Conservation (phyloP, 1,140 invertebrate genomes). For the Dolichoris vasculosae region DNA sequence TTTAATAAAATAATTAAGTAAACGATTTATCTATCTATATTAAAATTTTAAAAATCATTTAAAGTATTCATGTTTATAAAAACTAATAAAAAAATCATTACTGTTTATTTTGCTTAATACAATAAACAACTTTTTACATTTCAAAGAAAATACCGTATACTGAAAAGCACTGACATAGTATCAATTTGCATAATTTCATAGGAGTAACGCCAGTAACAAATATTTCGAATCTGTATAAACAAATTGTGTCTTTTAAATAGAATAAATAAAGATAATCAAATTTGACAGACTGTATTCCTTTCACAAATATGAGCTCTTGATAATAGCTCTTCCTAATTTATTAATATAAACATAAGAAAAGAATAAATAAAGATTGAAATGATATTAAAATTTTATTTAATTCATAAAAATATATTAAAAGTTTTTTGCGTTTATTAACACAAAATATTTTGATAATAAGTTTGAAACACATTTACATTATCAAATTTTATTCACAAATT, state of each 20-base stretch:
- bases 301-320: not conserved
- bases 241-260: not conserved
- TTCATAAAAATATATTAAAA: not conserved
- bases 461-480: too few species aligned
- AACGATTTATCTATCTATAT: too few species aligned
- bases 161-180: not conserved
- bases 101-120: not conserved
- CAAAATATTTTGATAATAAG: too few species aligned
- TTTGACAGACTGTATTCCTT: not conserved
- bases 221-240: not conserved
- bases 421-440: too few species aligned
- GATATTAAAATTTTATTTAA: not conserved
- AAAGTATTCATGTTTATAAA: not conserved
- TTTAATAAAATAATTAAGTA: too few species aligned
- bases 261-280: not conserved
- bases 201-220: not conserved
- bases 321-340: not conserved
- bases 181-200: not conserved
- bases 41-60: too few species aligned
- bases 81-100: not conserved
- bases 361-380: not conserved
- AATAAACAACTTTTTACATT: not conserved
- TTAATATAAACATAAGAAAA: not conserved
- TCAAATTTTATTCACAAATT: too few species aligned
- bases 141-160: not conserved